Evolutionary conservation across 2,888 invertebrate genomes (phyloP).

Genomic region (Sepiola atlantica): DNA sequence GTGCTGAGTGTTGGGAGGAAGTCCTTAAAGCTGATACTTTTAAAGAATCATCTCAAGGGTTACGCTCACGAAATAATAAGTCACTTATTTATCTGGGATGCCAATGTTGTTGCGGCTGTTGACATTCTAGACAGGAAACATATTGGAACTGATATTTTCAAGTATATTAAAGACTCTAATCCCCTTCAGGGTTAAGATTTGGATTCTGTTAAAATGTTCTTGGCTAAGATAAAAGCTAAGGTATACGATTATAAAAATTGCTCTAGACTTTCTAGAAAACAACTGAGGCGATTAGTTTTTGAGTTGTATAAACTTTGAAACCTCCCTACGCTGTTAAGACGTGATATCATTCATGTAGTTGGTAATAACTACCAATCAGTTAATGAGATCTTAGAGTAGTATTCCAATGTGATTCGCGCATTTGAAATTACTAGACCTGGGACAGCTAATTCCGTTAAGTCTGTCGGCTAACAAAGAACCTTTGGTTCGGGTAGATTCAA

Average conservation of each 20-base stretch:
- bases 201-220: no score
- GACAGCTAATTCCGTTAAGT: not conserved
- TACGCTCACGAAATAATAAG: not conserved
- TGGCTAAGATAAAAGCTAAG: no score
- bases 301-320: no score
- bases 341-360: not conserved
- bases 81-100: not conserved
- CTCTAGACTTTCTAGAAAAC: no score
- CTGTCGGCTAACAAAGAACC: not conserved
- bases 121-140: not conserved
- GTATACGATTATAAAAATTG: no score
- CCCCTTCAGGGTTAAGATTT: no score
- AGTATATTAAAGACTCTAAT: no score
- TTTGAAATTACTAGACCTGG: not conserved
- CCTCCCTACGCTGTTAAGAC: no score
- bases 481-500: not conserved
- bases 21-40: not conserved
- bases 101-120: not conserved
- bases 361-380: not conserved
- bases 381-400: not conserved
- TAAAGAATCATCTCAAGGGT: not conserved
- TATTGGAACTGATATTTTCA: no score
- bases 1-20: no score
- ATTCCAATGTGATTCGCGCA: not conserved
- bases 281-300: no score